Base-by-base conservation (phyloP, 2,797 vertebrate species). In the Arrhamphus sclerolepis region DNA sequence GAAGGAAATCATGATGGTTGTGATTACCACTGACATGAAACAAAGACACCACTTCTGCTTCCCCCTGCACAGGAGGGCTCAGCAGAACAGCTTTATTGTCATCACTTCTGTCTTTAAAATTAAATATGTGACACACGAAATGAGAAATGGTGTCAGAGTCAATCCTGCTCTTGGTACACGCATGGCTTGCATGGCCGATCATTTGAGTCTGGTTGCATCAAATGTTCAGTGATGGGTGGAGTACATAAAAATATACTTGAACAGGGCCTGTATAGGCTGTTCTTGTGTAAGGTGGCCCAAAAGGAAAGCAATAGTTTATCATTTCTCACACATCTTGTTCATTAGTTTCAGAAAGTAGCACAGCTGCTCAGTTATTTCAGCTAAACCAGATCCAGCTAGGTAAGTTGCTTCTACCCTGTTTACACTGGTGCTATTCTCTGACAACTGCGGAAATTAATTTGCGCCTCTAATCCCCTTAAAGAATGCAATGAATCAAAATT, bases 31-130 rank as follows among this genome's bases (percentile, higher is more conserved):
- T 72, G 66, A 67, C 59, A 76, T 78, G 67, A 76, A 86, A 82
- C 66, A 70, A 50, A 82, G 61, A 43, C 13, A 81, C 83, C 85
- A 89, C 88, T 90, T 89, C 87, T 88, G 80, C 85, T 89, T 89
- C 80, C 68, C 59, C 53, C 54, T 70, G 50, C 28, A 65, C 75
- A 75, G 66, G 78, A 86, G 78, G 68, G 85, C 65, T 66, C 73
- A 52, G 77, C 58, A 70, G 46, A 78, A 50, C 17, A 46, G 70
- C 69, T 72, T 80, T 85, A 62, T 72, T 78, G 62, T 77, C 70
- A 77, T 77, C 75, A 85, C 77, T 86, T 88, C 74, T 83, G 72
- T 84, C 73, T 82, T 83, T 76, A 18, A 77, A 70, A 69, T 72
- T 10, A 70, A 54, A 75, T 69, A 11, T 43, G 53, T 70, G 44